Evolutionary conservation across 1,140 invertebrate genomes (phyloP), one percentile per base, ranked within the genome.

Genomic region (Trachymyrmex septentrionalis): DNA sequence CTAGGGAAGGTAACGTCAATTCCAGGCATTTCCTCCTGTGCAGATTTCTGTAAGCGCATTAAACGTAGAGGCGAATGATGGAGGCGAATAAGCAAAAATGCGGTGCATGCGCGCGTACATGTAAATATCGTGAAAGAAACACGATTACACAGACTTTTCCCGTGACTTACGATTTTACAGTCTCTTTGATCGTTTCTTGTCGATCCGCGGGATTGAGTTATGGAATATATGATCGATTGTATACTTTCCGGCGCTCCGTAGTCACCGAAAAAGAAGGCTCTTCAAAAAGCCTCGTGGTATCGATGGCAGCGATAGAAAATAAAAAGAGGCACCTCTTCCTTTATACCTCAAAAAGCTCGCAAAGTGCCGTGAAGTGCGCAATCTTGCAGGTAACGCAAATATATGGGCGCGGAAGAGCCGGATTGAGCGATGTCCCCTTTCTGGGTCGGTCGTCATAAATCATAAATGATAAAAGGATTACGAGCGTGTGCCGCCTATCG

Each of bases 381-480:
- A 84, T 84, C 80, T 84, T 48, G 66, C 66, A n/a, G 44, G 55
- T 75, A 75, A 84, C 55, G 80, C 53, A 61, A 84, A 84, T 84
- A 63, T 84, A 84, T 75, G 80, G 57, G 21, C 27, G 24, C 55
- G 55, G 12, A 27, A 16, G 55, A 61, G 27, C 67, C 80, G 34
- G 80, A 84, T 84, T 75, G 80, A 84, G 80, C 80, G 80, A 73
- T 73, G 80, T 84, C 55, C 55, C 24, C 34, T 61, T 84, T 84
- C 55, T 61, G 19, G 24, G 71, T 82, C 55, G 80, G n/a, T 38
- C 38, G 55, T 75, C 80, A 84, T 84, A 84, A 84, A 84, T 84
- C 80, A 75, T 21, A 14, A 30, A 24, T 50, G 69, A 84, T 84
- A 84, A 84, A 84, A 73, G 80, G 34, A 61, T 38, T 30, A 21